These are phyloP conservation scores for Uria aalge DNA, from an alignment of 2,113 vertebrate species.

Conservation along the genomic window DNA sequence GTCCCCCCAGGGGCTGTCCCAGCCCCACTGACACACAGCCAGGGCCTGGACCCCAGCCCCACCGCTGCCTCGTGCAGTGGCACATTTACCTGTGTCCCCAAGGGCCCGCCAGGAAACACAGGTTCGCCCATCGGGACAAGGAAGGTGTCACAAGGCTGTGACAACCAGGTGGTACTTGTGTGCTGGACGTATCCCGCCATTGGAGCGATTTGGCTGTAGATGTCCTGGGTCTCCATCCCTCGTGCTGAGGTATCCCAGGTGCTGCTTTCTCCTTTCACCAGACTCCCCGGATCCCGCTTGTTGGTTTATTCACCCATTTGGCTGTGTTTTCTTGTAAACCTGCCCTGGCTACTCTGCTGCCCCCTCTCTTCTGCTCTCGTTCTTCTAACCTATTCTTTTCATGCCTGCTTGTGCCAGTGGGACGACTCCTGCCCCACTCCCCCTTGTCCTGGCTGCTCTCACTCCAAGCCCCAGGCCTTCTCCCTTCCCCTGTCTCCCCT, in stretches of 20 bases:
- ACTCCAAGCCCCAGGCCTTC: not conserved
- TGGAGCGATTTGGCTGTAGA: not conserved
- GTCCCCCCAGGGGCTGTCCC: not conserved
- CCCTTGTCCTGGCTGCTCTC: not conserved
- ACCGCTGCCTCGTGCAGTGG: not conserved
- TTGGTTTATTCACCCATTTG: not conserved
- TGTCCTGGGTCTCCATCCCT: not conserved
- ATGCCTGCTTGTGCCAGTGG: not conserved
- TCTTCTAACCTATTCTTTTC: not conserved
- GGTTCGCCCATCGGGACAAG: not conserved
- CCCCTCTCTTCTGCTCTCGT: not conserved
- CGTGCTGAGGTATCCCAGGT: not conserved
- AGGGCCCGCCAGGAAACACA: not conserved
- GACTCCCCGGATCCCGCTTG: not conserved
- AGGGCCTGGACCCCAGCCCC: not conserved
- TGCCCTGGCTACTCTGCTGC: not conserved
- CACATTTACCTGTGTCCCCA: too few species aligned
- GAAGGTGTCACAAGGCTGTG: not conserved
- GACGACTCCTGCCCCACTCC: not conserved
- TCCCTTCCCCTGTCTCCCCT: not conserved
- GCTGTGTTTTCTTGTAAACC: not conserved
- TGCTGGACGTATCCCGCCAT: rapidly evolving
- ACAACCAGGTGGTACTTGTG: rapidly evolving
- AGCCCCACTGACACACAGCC: not conserved
- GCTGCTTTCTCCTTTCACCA: not conserved